Percentiles rank a stretch among this genome's conserved stretches.
phyloP scores from a whole-genome alignment of 2,888 invertebrate genomes.

The Platycheirus rosarum region DNA sequence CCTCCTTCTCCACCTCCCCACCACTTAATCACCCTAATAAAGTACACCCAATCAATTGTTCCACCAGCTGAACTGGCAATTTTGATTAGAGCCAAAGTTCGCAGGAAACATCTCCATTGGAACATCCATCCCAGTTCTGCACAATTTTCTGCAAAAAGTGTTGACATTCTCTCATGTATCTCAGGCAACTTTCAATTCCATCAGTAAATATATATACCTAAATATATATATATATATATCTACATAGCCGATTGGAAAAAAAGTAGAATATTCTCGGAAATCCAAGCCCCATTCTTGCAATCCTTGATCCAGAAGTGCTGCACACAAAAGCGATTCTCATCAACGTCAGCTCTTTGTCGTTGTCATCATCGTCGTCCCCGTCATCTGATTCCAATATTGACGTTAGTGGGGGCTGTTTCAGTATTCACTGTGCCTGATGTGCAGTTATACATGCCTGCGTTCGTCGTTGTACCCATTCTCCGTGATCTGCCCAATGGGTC shows the following conservation, averaged over 20 bases:
- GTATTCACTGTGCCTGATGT: no score
- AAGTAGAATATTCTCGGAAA: slow-evolving; percentile 24
- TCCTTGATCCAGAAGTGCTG: slow-evolving; percentile 52
- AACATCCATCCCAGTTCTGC: slow-evolving; percentile 15
- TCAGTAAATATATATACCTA: slow-evolving; percentile 29
- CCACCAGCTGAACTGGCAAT: slow-evolving; percentile 67
- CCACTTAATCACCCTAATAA: slow-evolving; percentile 67
- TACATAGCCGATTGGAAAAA: no score
- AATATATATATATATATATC: slow-evolving; percentile 4
- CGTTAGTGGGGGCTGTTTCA: background rate
- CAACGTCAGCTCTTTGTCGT: slow-evolving; percentile 46
- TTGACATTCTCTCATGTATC: slow-evolving; percentile 40
- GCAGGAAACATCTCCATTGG: slow-evolving; percentile 61
- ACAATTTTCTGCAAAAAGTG: slow-evolving; percentile 6
- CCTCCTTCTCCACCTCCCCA: background rate
- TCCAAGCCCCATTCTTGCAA: slow-evolving; percentile 47
- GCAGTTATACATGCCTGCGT: slow-evolving; percentile 40
- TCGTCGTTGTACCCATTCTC: slow-evolving; percentile 16
- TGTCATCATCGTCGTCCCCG: slow-evolving; percentile 18
- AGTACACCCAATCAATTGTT: slow-evolving; percentile 71
- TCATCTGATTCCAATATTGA: slow-evolving; percentile 32
- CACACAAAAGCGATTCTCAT: slow-evolving; percentile 55
- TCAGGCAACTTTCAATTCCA: slow-evolving; percentile 44
- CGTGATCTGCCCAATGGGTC: background rate
- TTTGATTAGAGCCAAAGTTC: slow-evolving; percentile 71